Conservation (phyloP, 1,140 invertebrate genomes). For the Trachelipus rathkii region DNA sequence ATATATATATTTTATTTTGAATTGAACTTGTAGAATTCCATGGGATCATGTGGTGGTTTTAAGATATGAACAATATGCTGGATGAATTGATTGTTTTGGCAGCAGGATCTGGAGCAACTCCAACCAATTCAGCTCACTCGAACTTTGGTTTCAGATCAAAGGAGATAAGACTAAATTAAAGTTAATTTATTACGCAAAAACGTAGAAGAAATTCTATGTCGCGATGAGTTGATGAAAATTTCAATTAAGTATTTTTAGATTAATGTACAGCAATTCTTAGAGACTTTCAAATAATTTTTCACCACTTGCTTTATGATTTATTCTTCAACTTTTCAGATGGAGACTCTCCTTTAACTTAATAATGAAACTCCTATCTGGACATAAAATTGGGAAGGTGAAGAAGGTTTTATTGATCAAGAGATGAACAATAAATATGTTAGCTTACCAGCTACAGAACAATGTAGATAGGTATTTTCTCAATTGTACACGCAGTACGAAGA, state of each 20-base stretch:
- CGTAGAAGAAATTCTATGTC: slow-evolving; percentile 41
- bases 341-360: neutral
- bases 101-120: slow-evolving; percentile 31
- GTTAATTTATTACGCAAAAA: slow-evolving; percentile 22
- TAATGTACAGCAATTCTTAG: neutral
- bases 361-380: neutral
- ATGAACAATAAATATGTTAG: neutral
- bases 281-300: neutral
- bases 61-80: slow-evolving; percentile 19
- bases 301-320: neutral
- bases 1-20: no score
- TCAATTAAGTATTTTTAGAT: neutral
- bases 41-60: slow-evolving; percentile 35
- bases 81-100: slow-evolving; percentile 26
- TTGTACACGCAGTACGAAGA: no score
- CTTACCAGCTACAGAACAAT: neutral
- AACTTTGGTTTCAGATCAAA: neutral
- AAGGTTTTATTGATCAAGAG: neutral
- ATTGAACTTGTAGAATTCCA: no score
- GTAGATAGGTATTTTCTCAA: neutral
- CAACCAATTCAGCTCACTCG: slow-evolving; percentile 25
- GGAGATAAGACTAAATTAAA: slow-evolving; percentile 14
- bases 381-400: neutral
- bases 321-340: neutral
- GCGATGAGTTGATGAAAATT: slow-evolving; percentile 36